Evolutionary conservation across 53 echinoderm and acorn worm genomes (phyloP).

Genomic region (Temnopleurus reevesii): DNA sequence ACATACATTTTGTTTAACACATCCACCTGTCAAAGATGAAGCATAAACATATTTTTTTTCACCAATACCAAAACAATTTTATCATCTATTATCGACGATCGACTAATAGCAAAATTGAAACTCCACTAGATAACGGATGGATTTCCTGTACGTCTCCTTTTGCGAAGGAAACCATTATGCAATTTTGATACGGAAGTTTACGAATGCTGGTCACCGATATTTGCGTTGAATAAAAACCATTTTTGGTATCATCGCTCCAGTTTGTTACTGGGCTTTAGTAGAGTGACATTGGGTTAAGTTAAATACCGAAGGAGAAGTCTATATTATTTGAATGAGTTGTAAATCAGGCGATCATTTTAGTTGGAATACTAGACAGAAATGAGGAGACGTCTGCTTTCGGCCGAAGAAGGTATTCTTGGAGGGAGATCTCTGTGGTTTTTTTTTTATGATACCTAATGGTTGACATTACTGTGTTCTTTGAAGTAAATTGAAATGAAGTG

Average conservation of each 20-base stretch:
- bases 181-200: not conserved
- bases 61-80: too few relatives aligned
- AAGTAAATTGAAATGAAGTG: too few relatives aligned
- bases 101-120: slow-evolving; percentile 7
- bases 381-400: not conserved
- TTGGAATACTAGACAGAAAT: not conserved
- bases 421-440: too few relatives aligned
- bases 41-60: not conserved
- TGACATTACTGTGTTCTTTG: too few relatives aligned
- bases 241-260: too few relatives aligned
- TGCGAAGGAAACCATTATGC: not conserved
- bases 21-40: too few relatives aligned
- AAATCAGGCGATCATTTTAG: not conserved
- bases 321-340: not conserved
- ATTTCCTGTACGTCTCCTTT: not conserved
- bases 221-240: not conserved
- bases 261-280: not conserved
- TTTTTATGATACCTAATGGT: too few relatives aligned
- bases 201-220: not conserved
- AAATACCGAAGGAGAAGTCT: not conserved
- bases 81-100: not conserved
- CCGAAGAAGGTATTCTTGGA: slow-evolving; percentile 11
- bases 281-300: not conserved
- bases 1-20: not conserved
- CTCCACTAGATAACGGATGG: not conserved